Base-by-base conservation (phyloP, 2,888 invertebrate species). In the Zygothrica quintamaculata region DNA sequence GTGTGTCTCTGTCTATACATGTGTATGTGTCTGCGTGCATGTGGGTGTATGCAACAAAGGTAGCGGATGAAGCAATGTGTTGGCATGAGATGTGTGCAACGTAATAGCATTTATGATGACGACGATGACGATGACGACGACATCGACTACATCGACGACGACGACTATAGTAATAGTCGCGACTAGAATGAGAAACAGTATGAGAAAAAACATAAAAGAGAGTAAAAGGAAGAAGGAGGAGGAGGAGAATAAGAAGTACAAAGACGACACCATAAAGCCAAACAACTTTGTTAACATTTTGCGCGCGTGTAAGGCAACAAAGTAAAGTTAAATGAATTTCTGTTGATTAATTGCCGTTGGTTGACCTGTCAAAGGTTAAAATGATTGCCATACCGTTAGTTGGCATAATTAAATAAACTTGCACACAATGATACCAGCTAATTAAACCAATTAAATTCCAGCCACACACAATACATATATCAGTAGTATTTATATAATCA, bases 211-310 rank as follows among this genome's bases (percentile, higher is more conserved):
- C n/a, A n/a, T n/a, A n/a, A n/a, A n/a, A n/a, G n/a, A n/a, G n/a
- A n/a, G n/a, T n/a, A n/a, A n/a, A n/a, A n/a, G n/a, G n/a, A n/a
- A n/a, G n/a, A 22, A n/a, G 12, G 36, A 43, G n/a, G 26, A 33
- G 18, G n/a, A 34, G 7, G 36, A 22, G 37, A 33, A 47, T 7
- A 3, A 43, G 11, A 42, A 25, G n/a, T 33, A 55, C 31, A 51
- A 11, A 36, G 52, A 37, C 59, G 61, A 71, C 43, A 51, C 71
- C 53, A 55, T 48, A 56, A 72, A 75, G 65, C 65, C 72, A 69
- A 70, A 75, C 74, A 75, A 75, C 75, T 72, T 75, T 72, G 74
- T 75, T 75, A 68, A 65, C 75, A 58, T 68, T 75, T 72, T 57
- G 61, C 68, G 53, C 62, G 58, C 70, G 53, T 59, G 65, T 51